These are phyloP conservation scores for Pantelozetes paolii DNA, from an alignment of 2,888 invertebrate species.

Conservation along the genomic window DNA sequence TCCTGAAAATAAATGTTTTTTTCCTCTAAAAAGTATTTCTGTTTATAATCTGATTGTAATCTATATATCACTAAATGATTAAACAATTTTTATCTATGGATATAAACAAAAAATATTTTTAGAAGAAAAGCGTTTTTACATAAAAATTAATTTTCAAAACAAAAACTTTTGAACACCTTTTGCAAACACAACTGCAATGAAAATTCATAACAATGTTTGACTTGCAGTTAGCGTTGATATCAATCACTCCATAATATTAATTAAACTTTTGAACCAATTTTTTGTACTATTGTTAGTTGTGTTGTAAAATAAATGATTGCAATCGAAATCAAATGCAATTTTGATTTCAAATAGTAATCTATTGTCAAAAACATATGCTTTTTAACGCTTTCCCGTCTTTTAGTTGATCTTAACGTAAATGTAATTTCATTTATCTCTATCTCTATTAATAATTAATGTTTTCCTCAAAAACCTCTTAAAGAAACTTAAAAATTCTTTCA, in stretches of 20 bases:
- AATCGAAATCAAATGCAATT: background rate
- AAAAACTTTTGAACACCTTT: too few relatives aligned
- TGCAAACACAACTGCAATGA: too few relatives aligned
- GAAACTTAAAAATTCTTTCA: background rate
- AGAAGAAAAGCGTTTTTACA: too few relatives aligned
- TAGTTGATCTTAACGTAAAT: background rate
- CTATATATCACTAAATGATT: too few relatives aligned
- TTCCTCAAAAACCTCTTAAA: constrained; percentile 5
- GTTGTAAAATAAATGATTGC: background rate
- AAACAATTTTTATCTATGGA: too few relatives aligned
- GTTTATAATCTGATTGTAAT: too few relatives aligned
- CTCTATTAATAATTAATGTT: background rate
- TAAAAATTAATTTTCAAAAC: too few relatives aligned
- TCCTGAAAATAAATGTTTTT: too few relatives aligned
- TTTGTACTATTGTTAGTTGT: background rate
- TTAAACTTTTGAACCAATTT: background rate
- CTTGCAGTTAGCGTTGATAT: too few relatives aligned
- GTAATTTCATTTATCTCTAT: background rate
- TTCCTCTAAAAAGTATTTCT: too few relatives aligned
- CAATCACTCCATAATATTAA: background rate
- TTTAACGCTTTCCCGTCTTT: background rate
- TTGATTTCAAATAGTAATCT: background rate
- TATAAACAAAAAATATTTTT: too few relatives aligned
- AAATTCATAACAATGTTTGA: too few relatives aligned
- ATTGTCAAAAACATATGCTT: constrained; percentile 6